A percentile compares a stretch with the other conserved stretches of the same genome.
Conservation (phyloP, 2,888 invertebrate genomes). For the Euplagia quadripunctaria region DNA sequence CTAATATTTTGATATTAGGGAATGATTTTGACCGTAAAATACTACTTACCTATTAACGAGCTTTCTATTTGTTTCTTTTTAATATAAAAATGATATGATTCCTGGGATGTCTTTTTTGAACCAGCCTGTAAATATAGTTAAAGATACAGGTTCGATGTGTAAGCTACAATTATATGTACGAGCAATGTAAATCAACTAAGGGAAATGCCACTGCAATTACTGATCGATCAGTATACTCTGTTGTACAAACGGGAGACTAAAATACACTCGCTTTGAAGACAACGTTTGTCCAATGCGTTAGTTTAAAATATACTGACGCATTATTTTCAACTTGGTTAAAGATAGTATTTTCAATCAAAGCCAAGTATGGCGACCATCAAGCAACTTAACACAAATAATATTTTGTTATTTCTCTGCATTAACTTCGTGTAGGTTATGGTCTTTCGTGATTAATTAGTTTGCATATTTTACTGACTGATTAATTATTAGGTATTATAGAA, state of each 20-base stretch:
- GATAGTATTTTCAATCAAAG: background rate
- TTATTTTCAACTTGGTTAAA: no score
- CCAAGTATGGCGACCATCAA: background rate
- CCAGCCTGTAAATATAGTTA: constrained; percentile 26
- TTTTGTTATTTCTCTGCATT: background rate
- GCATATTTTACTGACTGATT: no score
- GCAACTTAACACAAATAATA: background rate
- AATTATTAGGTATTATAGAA: no score
- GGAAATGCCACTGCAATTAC: constrained; percentile 69
- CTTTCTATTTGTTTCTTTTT: background rate
- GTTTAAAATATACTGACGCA: no score
- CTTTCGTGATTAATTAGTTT: background rate
- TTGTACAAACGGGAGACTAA: constrained; percentile 1
- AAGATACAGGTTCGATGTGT: constrained; percentile 38
- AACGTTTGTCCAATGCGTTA: background rate
- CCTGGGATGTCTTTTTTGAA: background rate
- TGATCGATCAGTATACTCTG: constrained; percentile 60
- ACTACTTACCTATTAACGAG: background rate
- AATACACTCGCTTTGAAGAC: constrained; percentile 7
- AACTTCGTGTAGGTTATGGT: no score
- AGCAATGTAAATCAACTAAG: constrained; percentile 62
- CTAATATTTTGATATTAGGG: no score
- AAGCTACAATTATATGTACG: constrained; percentile 59
- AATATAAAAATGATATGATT: background rate
- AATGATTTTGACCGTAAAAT: no score